Evolutionary conservation across 1,140 invertebrate genomes (phyloP).

Genomic region (Drosophila seguyi): DNA sequence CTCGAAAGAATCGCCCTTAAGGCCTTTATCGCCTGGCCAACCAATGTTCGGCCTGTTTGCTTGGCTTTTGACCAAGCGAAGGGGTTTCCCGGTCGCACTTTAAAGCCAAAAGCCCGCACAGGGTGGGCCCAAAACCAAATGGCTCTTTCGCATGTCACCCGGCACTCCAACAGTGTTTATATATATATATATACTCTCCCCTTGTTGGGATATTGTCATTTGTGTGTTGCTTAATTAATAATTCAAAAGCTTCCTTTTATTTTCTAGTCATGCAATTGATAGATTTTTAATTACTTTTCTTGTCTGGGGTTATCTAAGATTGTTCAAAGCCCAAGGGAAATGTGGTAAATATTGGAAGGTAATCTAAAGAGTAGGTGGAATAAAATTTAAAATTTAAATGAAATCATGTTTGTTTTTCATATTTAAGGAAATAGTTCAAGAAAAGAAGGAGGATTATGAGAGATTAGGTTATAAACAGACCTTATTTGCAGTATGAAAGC

Average conservation of each 20-base stretch:
- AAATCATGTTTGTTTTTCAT: background rate
- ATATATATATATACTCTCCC: constrained; percentile 43
- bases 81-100: constrained; percentile 62
- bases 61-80: constrained; percentile 51
- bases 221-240: constrained; percentile 39
- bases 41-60: constrained; percentile 35
- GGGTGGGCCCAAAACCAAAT: constrained; percentile 58
- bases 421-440: background rate
- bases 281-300: constrained; percentile 23
- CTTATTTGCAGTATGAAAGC: background rate
- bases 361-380: background rate
- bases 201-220: constrained; percentile 23
- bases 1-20: constrained; percentile 30
- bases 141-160: constrained; percentile 68
- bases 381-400: background rate
- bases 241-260: constrained; percentile 21
- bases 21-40: constrained; percentile 55
- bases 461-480: background rate
- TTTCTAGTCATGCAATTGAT: constrained; percentile 21
- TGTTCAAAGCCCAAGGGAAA: background rate
- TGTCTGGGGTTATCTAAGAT: background rate
- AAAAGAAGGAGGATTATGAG: background rate
- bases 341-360: background rate
- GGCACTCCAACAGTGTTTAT: constrained; percentile 35
- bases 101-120: constrained; percentile 25